Conservation (phyloP, 1,140 invertebrate species). For the Ruditapes philippinarum region DNA sequence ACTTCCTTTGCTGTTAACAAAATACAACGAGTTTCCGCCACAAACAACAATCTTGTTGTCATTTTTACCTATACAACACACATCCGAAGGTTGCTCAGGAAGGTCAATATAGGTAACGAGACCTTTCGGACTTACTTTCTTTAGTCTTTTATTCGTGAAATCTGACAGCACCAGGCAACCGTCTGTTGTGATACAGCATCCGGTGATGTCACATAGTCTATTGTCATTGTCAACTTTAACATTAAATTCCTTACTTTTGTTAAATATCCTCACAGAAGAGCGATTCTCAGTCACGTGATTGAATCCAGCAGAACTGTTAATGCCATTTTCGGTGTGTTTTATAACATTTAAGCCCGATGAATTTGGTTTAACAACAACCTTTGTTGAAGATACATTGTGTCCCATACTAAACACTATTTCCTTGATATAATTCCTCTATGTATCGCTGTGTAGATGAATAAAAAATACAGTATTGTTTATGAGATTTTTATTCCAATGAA, state of each 20-base stretch:
- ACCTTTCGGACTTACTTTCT: not conserved
- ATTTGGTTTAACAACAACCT: not conserved
- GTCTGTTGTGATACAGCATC: not conserved
- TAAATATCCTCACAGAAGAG: not conserved
- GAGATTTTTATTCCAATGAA: too few species aligned
- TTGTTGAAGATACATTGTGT: constrained; percentile 20
- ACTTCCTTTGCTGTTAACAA: not conserved
- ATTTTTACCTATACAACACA: not conserved
- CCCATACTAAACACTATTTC: not conserved
- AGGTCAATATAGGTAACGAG: not conserved
- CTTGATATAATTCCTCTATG: too few species aligned
- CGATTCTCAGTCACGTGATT: not conserved
- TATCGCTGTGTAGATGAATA: too few species aligned
- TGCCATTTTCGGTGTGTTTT: not conserved
- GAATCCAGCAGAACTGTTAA: not conserved
- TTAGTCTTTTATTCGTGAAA: constrained; percentile 8
- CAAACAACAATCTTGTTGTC: not conserved
- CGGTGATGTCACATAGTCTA: constrained; percentile 11
- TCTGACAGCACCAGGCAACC: not conserved
- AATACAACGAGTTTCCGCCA: not conserved
- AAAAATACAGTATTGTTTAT: too few species aligned
- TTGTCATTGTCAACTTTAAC: not conserved
- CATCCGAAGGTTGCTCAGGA: not conserved
- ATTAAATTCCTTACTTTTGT: not conserved
- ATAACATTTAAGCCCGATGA: not conserved